Base-by-base conservation (phyloP, 2,797 vertebrate genomes). In the Sus cebifrons region DNA sequence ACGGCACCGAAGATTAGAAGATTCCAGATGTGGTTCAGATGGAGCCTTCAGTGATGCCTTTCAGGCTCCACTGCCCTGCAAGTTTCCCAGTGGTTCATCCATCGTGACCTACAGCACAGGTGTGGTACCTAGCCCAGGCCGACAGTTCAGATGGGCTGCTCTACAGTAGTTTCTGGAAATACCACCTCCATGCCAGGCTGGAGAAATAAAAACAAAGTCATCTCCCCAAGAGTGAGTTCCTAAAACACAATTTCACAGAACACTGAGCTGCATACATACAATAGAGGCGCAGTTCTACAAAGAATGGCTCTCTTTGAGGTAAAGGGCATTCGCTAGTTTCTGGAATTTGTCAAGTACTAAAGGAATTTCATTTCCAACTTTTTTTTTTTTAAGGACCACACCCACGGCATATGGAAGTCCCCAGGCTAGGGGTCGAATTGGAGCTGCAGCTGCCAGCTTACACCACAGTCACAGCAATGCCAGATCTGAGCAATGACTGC, bases 291-390 rank as follows among this genome's bases (percentile, higher is more conserved):
- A 29, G 11, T 40, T 91, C 54, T 44, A 18, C 4, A 56, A 67
- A 92, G 75, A 88, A 81, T 21, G 84, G n/a, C 49, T 77, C 83
- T 20, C 67, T 92, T 44, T 56, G 54, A 70, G 40, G 79, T 49
- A 71, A 79, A 97, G 58, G 52, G n/a, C 81, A 81, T 62, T n/a
- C 29, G 23, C 14, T 18, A 49, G 49, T 75, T 82, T 92, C 89
- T 86, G 68, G 68, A 81, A 71, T 73, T 49, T 12, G 15, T 78
- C 62, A 81, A 86, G 74, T 73, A 74, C 60, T n/a, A 27, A 36
- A 86, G n/a, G 52, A 68, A 68, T 29, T 60, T 75, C 40, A 21
- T 78, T 64, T 60, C 64, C 32, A 68, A 36, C 29, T 49, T 49
- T 49, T 49, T 49, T 10, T 49, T 49, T 49, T 49, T 49, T 49